Conservation (phyloP, 2,888 invertebrate genomes). For the Hypomecis punctinalis region DNA sequence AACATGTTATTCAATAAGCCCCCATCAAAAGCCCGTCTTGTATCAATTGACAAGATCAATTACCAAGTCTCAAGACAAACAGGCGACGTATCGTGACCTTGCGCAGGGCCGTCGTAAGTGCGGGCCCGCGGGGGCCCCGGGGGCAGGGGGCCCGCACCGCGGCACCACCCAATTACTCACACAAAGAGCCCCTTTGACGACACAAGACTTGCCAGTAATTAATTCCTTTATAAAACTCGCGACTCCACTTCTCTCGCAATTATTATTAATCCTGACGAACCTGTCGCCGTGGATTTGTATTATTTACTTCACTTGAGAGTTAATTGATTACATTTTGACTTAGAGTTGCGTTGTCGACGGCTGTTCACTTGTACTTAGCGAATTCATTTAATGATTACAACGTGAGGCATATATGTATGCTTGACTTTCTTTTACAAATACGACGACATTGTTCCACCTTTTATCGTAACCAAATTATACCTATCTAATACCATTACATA, state of each 20-base stretch:
- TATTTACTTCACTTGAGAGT: slow-evolving; percentile 28
- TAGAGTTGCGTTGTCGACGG: neutral
- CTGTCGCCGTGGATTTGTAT: slow-evolving; percentile 29
- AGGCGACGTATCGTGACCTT: slow-evolving; percentile 6
- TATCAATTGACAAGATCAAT: slow-evolving; percentile 5
- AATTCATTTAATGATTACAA: neutral
- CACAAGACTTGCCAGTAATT: slow-evolving; percentile 40
- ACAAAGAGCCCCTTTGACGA: slow-evolving; percentile 42
- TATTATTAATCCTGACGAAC: slow-evolving; percentile 32
- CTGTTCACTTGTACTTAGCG: neutral
- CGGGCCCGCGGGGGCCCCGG: slow-evolving; percentile 12
- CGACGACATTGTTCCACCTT: too few relatives aligned
- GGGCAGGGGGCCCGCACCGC: slow-evolving; percentile 25
- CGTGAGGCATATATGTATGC: too few relatives aligned
- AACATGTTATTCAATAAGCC: neutral
- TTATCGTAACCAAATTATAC: too few relatives aligned
- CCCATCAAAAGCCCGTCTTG: neutral
- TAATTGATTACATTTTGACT: slow-evolving; percentile 30
- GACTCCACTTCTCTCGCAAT: slow-evolving; percentile 38
- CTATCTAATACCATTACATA: too few relatives aligned
- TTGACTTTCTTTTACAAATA: too few relatives aligned
- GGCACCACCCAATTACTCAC: slow-evolving; percentile 36
- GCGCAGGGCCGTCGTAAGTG: slow-evolving; percentile 29
- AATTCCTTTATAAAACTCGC: slow-evolving; percentile 43
- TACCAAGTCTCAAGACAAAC: slow-evolving; percentile 16